Conservation (phyloP, 2,113 vertebrate genomes). For the Thymallus thymallus region DNA sequence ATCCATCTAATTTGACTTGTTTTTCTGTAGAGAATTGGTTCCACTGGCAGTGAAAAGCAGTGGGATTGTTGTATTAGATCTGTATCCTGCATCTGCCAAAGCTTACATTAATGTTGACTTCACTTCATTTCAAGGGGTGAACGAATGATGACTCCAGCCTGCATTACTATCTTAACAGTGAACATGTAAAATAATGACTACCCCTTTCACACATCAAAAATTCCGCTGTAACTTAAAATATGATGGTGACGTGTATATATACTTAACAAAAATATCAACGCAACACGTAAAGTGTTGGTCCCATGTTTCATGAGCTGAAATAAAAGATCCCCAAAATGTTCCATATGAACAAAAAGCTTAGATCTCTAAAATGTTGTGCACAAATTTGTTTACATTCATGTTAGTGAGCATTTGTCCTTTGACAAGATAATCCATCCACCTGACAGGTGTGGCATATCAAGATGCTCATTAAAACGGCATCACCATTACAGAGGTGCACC, state of each 20-base stretch:
- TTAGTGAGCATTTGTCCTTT: too few species aligned
- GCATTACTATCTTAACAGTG: conserved; percentile 44
- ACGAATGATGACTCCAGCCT: conserved; percentile 52
- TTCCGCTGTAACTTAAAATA: conserved; percentile 44
- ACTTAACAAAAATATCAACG: too few species aligned
- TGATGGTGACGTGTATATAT: conserved; percentile 10
- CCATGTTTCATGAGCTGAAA: too few species aligned
- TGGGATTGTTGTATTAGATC: conserved; percentile 64
- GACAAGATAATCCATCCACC: too few species aligned
- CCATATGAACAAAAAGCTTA: too few species aligned
- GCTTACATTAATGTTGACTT: conserved; percentile 44
- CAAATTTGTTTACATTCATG: too few species aligned
- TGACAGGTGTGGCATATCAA: too few species aligned
- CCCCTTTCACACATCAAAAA: conserved; percentile 15
- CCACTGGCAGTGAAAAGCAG: conserved; percentile 78
- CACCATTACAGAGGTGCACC: too few species aligned
- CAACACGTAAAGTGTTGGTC: too few species aligned
- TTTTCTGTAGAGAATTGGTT: conserved; percentile 87
- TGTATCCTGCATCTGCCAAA: conserved; percentile 36
- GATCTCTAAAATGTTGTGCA: too few species aligned
- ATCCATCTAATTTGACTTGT: conserved; percentile 78
- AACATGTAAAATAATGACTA: conserved; percentile 36
- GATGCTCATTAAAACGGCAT: too few species aligned
- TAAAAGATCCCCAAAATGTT: too few species aligned
- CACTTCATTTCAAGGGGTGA: conserved; percentile 26